Conservation (phyloP, 2,113 vertebrate species). For the Hucho hucho region DNA sequence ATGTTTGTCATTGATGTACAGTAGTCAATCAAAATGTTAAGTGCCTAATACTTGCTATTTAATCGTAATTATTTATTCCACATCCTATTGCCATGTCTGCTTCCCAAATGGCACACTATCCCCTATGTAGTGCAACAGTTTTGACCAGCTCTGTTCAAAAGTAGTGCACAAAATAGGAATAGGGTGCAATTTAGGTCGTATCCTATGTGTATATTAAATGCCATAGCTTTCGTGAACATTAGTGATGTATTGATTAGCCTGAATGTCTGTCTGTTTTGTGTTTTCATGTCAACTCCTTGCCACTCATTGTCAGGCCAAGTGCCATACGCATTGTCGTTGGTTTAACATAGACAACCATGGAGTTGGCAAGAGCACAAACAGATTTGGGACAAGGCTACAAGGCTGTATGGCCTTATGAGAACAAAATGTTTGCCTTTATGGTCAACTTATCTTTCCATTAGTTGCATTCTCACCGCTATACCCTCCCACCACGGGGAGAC, state of each 20-base stretch:
- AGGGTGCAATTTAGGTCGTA: not conserved
- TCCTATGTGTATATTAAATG: not conserved
- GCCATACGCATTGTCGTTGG: no score
- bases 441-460: not conserved
- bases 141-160: no score
- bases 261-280: not conserved
- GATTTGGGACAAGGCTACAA: not conserved
- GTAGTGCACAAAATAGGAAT: no score
- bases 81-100: not conserved
- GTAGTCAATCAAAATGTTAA: not conserved
- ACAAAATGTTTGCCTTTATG: not conserved
- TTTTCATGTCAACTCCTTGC: not conserved
- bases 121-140: not conserved
- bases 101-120: not conserved
- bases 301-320: no score
- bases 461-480: not conserved
- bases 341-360: no score
- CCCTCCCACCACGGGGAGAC: not conserved
- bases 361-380: no score
- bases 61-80: not conserved
- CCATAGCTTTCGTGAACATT: not conserved
- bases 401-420: not conserved
- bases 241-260: not conserved
- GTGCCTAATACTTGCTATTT: slow-evolving; percentile 2
- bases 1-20: not conserved